Conservation (phyloP, 2,888 invertebrate genomes). For the Orchesellides sinensis region DNA sequence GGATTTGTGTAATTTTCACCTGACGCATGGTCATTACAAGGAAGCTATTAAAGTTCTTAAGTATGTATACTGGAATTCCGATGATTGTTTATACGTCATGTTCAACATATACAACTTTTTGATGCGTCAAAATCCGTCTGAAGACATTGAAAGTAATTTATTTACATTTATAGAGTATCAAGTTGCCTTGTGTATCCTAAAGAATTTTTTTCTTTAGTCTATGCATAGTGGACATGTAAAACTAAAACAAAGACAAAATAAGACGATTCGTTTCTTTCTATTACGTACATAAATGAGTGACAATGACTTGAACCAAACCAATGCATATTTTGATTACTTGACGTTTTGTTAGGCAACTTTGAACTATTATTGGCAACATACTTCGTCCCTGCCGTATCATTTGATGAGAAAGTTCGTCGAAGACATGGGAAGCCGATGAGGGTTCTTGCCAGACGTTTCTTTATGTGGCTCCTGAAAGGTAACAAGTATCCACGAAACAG, state of each 20-base stretch:
- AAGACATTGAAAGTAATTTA: slow-evolving; percentile 69
- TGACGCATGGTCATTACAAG: slow-evolving; percentile 67
- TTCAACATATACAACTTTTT: slow-evolving; percentile 67
- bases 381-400: slow-evolving; percentile 68
- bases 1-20: slow-evolving; percentile 66
- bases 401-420: slow-evolving; percentile 66
- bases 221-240: no score
- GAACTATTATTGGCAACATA: slow-evolving; percentile 71
- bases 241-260: no score
- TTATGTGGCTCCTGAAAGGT: slow-evolving; percentile 70
- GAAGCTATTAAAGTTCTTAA: slow-evolving; percentile 72
- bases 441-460: slow-evolving; percentile 69
- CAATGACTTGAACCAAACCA: no score
- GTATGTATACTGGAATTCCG: slow-evolving; percentile 72
- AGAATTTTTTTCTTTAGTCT: no score
- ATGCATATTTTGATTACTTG: neutral
- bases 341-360: slow-evolving; percentile 64
- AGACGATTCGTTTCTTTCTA: no score
- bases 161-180: neutral
- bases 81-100: slow-evolving; percentile 69
- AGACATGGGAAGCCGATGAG: slow-evolving; percentile 71
- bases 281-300: no score
- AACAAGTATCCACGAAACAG: slow-evolving; percentile 65
- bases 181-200: no score
- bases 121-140: slow-evolving; percentile 62